Evolutionary conservation across 2,113 vertebrate species (phyloP), one percentile per base, ranked within the genome.

Genomic region (Eublepharis macularius): DNA sequence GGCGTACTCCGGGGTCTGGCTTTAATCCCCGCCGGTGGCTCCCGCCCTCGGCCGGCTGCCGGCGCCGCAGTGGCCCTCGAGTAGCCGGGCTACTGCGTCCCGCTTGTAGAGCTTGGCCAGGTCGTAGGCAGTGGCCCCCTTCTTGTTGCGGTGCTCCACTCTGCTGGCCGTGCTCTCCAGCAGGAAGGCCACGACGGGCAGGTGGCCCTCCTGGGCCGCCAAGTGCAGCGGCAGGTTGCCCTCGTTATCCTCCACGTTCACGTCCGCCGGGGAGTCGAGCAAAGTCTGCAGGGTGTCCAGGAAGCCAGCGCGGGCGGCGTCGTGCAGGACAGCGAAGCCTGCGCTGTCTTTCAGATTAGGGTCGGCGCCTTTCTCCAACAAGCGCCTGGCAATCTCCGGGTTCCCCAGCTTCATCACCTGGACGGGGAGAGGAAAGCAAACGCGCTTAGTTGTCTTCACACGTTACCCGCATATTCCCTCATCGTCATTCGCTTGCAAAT

Each of bases 161-260:
- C 95, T 95, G 92, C 97, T 88, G 43, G 93, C 91, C 0, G 97
- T 96, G 90, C 47, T 84, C 34, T 76, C 94, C 45, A 97, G 82
- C 43, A 99, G 96, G 85, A 97, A 93, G 86, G 94, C 89, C 87
- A 98, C 96, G 84, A 97, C 97, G 6, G 94, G 94, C 89, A 95
- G 94, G 32, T 98, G 96, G 4, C 98, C 98, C 92, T 97, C 96
- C 54, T 86, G 95, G 41, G 97, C 98, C 36, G 98, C 98, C 94
- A 97, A 91, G 94, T 99, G 98, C 91, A 98, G 80, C 41, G 98
- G 98, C 86, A 98, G 96, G 95, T 98, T 98, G 36, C 97, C 98
- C 26, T 94, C 90, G 12, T 87, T 72, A 82, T 99, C 98, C 87
- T 93, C 91, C 0, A 98, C 76, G 93, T 98, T 98, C 54, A 97